A percentile compares a stretch with the other conserved stretches of the same genome.
These are phyloP conservation scores for Furnarius figulus DNA, from an alignment of 2,113 vertebrate genomes.

Conservation along the genomic window DNA sequence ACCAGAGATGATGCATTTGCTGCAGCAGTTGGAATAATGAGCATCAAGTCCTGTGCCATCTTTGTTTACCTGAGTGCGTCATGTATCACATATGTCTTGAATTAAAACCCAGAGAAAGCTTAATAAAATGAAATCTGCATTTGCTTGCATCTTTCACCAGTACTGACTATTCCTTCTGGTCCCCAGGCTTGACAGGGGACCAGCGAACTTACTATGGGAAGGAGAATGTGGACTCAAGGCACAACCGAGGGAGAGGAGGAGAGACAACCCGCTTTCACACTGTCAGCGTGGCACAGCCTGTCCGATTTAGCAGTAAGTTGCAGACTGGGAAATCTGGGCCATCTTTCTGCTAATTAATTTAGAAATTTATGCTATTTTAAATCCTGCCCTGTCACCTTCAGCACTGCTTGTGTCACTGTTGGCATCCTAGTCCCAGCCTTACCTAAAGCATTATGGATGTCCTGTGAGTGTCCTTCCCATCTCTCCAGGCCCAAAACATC, in stretches of 20 bases:
- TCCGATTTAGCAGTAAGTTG: constrained; percentile 96
- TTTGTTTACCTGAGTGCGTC: background rate
- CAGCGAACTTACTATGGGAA: constrained; percentile 85
- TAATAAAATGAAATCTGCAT: background rate
- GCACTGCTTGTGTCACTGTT: background rate
- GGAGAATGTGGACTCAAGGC: constrained; percentile 77
- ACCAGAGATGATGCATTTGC: background rate
- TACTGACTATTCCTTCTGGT: background rate
- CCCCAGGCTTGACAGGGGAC: constrained; percentile 83
- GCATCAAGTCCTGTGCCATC: background rate
- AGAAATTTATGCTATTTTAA: background rate
- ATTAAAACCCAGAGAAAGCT: background rate
- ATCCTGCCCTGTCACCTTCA: background rate
- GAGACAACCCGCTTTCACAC: constrained; percentile 77
- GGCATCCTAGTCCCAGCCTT: background rate
- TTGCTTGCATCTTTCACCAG: background rate
- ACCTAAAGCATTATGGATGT: background rate
- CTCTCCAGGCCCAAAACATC: background rate
- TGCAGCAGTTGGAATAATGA: background rate
- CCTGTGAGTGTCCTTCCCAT: background rate
- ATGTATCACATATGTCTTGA: background rate
- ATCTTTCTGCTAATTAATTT: background rate
- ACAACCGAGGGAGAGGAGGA: constrained; percentile 61
- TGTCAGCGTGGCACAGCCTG: constrained; percentile 87
- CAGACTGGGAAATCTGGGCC: constrained; percentile 62